phyloP scores from a whole-genome alignment of 2,888 invertebrate species.

The Folsomia candida region DNA sequence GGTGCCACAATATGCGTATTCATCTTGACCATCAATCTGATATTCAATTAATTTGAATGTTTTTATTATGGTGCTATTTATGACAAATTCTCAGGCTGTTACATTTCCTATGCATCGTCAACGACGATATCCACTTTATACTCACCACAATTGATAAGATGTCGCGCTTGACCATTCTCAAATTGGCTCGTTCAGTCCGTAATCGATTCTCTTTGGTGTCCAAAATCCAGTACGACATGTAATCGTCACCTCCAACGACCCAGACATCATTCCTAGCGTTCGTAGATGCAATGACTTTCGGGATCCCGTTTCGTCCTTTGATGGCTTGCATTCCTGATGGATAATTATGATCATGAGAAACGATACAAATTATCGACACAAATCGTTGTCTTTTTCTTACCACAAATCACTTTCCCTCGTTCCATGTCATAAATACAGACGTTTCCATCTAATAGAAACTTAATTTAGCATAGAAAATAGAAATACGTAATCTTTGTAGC shows the following conservation, averaged over 20 bases:
- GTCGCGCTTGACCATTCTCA: conserved; percentile 74
- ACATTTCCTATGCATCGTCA: no score
- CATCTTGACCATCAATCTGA: conserved; percentile 67
- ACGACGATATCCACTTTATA: neutral
- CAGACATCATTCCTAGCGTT: conserved; percentile 65
- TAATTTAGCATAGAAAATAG: neutral
- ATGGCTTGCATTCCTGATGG: conserved; percentile 59
- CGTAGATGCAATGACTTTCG: conserved; percentile 61
- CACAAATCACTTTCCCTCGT: conserved; percentile 62
- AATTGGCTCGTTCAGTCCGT: conserved; percentile 68
- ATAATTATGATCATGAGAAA: no score
- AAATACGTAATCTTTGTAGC: neutral
- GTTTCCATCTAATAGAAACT: conserved; percentile 59
- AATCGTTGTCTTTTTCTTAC: conserved; percentile 54
- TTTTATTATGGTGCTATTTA: no score
- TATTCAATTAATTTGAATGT: no score
- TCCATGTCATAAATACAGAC: conserved; percentile 80
- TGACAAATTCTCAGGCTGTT: no score
- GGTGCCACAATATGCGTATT: conserved; percentile 79
- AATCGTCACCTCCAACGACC: conserved; percentile 71
- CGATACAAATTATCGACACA: no score
- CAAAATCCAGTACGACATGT: conserved; percentile 73
- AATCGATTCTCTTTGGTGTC: conserved; percentile 68
- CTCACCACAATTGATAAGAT: conserved; percentile 68
- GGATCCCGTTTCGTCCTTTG: conserved; percentile 70